Percentiles rank a stretch among this genome's conserved stretches.
Evolutionary conservation across 2,797 vertebrate species (phyloP).

Genomic region (Trematomus bernacchii): DNA sequence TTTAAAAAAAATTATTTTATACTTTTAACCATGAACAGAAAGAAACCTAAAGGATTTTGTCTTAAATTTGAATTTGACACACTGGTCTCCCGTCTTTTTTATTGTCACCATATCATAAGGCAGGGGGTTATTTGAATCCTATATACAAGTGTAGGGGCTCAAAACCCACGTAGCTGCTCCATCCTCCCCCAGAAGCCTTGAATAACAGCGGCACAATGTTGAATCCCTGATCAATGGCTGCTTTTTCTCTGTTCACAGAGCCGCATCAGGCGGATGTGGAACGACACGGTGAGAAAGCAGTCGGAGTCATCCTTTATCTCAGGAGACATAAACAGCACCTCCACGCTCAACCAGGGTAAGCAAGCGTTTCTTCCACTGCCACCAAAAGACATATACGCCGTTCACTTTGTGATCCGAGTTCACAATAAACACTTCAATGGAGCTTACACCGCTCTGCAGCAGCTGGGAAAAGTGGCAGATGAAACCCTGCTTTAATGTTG

Average conservation of each 20-base stretch:
- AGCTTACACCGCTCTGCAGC: constrained; percentile 43
- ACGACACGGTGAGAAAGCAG: constrained; percentile 99
- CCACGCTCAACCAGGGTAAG: constrained; percentile 99
- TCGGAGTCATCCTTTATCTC: constrained; percentile 99
- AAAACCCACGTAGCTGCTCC: constrained; percentile 46
- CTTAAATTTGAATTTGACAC: neutral
- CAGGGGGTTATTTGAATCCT: constrained; percentile 23
- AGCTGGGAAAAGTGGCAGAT: constrained; percentile 38
- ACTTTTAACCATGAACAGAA: neutral
- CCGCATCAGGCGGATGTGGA: constrained; percentile 99
- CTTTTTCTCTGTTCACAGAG: constrained; percentile 86
- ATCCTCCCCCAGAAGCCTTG: constrained; percentile 39
- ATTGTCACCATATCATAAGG: constrained; percentile 40
- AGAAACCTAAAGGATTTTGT: neutral
- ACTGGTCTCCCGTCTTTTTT: constrained; percentile 33
- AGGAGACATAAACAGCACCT: constrained; percentile 99
- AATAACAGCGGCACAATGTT: constrained; percentile 48
- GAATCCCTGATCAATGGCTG: constrained; percentile 70
- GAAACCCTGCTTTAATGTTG: constrained; percentile 45
- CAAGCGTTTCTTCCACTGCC: constrained; percentile 50
- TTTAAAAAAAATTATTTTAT: constrained; percentile 9
- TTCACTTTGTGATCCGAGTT: constrained; percentile 70
- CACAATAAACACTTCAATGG: constrained; percentile 67
- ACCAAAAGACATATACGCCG: constrained; percentile 50
- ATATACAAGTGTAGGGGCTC: constrained; percentile 35